Percentiles rank a stretch among this genome's conserved stretches.
phyloP scores from a whole-genome alignment of 2,797 vertebrate species.

The Gymnothorax reevesii region DNA sequence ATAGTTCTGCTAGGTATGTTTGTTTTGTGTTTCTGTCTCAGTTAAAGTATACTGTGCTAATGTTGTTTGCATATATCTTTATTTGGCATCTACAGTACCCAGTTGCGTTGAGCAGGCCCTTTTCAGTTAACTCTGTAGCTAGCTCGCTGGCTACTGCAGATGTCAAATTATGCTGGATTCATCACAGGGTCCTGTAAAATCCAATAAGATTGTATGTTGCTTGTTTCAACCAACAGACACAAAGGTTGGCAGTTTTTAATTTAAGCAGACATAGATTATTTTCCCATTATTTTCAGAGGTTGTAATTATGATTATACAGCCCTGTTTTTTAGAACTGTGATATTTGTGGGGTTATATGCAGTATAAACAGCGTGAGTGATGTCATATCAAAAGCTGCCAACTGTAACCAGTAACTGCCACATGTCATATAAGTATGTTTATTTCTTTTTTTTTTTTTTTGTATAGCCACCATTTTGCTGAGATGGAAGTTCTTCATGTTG shows the following conservation, averaged over 20 bases:
- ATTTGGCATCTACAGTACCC: too few species aligned
- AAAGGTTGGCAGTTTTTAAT: neutral
- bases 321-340: constrained; percentile 2
- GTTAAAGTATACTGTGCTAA: too few species aligned
- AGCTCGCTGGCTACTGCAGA: too few species aligned
- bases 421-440: neutral
- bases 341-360: constrained; percentile 9
- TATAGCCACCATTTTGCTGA: constrained; percentile 21
- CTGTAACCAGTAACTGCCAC: constrained; percentile 16
- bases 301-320: neutral
- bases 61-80: too few species aligned
- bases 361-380: constrained; percentile 9
- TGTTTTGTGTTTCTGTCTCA: too few species aligned
- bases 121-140: too few species aligned
- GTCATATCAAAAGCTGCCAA: neutral
- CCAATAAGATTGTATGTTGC: too few species aligned
- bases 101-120: too few species aligned
- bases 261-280: constrained; percentile 3
- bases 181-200: too few species aligned
- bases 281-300: neutral
- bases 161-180: too few species aligned
- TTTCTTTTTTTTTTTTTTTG: neutral
- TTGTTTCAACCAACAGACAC: neutral
- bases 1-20: too few species aligned
- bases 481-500: neutral